These are phyloP conservation scores for Xiphorhynchus erythropygius DNA, from an alignment of 2,797 vertebrate genomes.

Conservation along the genomic window DNA sequence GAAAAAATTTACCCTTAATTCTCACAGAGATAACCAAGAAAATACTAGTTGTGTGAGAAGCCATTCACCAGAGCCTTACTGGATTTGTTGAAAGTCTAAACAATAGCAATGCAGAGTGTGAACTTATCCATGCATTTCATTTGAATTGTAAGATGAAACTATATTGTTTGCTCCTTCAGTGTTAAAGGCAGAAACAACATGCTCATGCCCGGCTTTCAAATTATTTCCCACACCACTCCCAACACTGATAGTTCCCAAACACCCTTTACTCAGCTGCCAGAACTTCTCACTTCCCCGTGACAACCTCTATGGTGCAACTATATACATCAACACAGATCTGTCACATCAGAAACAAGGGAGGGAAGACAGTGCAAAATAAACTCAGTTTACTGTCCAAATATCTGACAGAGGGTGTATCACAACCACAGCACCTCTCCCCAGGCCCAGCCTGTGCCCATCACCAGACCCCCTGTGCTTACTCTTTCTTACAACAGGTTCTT, in stretches of 20 bases:
- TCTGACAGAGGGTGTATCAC: neutral
- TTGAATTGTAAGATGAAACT: neutral
- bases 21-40: neutral
- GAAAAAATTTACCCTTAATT: neutral
- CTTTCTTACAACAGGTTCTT: neutral
- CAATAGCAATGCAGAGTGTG: neutral
- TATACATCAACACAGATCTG: slow-evolving; percentile 39
- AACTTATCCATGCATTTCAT: neutral
- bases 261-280: slow-evolving; percentile 45
- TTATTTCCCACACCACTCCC: slow-evolving; percentile 44
- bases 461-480: neutral
- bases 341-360: slow-evolving; percentile 16
- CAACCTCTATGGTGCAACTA: slow-evolving; percentile 23
- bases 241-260: slow-evolving; percentile 34
- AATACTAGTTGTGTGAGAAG: neutral
- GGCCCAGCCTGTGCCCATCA: neutral
- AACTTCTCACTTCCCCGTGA: slow-evolving; percentile 48
- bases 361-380: slow-evolving; percentile 16
- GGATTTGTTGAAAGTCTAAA: neutral
- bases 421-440: neutral
- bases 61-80: neutral
- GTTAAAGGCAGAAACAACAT: slow-evolving; percentile 22
- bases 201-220: slow-evolving; percentile 19
- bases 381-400: slow-evolving; percentile 12
- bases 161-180: slow-evolving; percentile 3